Conservation (phyloP, 53 echinoderm and acorn worm species). For the Zoroaster sp. region DNA sequence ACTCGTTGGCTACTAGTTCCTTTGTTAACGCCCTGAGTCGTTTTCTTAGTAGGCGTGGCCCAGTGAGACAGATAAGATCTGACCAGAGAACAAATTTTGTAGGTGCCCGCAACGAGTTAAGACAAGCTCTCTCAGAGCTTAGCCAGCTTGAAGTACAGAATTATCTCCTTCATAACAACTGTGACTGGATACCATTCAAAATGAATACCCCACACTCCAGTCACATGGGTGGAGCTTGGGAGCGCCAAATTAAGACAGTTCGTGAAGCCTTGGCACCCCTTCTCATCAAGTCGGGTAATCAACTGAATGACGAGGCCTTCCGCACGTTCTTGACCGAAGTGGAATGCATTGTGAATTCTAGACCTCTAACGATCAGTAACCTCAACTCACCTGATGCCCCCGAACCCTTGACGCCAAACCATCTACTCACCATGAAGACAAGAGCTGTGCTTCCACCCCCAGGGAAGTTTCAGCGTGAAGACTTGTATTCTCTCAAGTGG, state of each 20-base stretch:
- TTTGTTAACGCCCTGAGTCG: constrained; percentile 59
- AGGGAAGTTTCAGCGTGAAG: constrained; percentile 26
- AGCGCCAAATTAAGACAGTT: constrained; percentile 46
- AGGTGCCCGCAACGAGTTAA: constrained; percentile 15
- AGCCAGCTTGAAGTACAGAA: constrained; percentile 7
- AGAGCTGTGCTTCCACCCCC: constrained; percentile 43
- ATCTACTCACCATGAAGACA: constrained; percentile 46
- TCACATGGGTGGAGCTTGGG: constrained; percentile 49
- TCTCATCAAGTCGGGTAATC: not conserved
- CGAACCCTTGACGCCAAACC: constrained; percentile 50
- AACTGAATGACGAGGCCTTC: constrained; percentile 39
- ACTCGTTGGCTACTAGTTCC: constrained; percentile 3
- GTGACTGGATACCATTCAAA: constrained; percentile 56
- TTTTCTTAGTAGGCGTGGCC: constrained; percentile 47
- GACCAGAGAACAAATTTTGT: constrained; percentile 39
- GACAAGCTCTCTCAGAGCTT: not conserved
- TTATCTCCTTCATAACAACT: constrained; percentile 8
- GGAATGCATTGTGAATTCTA: constrained; percentile 23
- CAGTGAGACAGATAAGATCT: constrained; percentile 28
- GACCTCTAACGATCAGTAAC: constrained; percentile 22
- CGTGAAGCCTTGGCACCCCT: not conserved
- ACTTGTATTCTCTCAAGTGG: constrained; percentile 9
- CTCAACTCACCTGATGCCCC: not conserved
- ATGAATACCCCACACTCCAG: constrained; percentile 35
- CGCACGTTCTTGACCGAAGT: constrained; percentile 48